Evolutionary conservation across 2,888 invertebrate genomes (phyloP).

Genomic region (Zaprionus lineosus): DNA sequence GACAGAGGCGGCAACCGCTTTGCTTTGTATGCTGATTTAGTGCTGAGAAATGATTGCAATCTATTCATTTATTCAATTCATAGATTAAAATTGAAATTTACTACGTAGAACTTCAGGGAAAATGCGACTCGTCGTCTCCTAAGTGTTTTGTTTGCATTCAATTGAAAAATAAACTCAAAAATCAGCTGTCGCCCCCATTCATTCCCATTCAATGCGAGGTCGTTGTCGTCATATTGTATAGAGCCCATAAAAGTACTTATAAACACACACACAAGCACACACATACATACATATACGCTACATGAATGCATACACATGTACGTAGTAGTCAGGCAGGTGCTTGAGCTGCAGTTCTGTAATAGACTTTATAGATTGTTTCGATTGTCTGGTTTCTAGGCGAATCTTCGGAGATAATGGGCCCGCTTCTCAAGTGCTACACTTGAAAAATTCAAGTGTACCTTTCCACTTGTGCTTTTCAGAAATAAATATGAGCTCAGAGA

Average conservation of each 20-base stretch:
- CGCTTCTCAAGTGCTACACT: constrained; percentile 37
- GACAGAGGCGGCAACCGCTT: background rate
- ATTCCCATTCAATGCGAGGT: constrained; percentile 34
- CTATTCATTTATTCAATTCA: constrained; percentile 59
- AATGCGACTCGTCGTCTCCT: background rate
- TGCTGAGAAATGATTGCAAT: constrained; percentile 44
- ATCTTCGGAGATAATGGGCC: constrained; percentile 46
- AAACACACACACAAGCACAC: background rate
- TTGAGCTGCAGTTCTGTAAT: constrained; percentile 38
- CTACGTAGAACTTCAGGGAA: constrained; percentile 20
- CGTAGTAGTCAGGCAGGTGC: constrained; percentile 26
- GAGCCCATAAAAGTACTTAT: no score
- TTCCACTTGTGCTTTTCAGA: constrained; percentile 6
- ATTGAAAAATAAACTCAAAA: constrained; percentile 17
- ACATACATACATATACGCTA: background rate
- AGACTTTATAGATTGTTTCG: constrained; percentile 29
- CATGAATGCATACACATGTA: background rate
- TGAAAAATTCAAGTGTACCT: constrained; percentile 38
- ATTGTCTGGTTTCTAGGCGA: constrained; percentile 19
- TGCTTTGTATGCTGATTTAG: constrained; percentile 30
- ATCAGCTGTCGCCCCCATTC: constrained; percentile 43
- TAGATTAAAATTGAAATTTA: constrained; percentile 55
- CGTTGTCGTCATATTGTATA: constrained; percentile 35
- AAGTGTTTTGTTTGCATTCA: constrained; percentile 22
- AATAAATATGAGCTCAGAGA: constrained; percentile 50